phyloP scores from a whole-genome alignment of 2,888 invertebrate species.

The Argynnis bischoffii region DNA sequence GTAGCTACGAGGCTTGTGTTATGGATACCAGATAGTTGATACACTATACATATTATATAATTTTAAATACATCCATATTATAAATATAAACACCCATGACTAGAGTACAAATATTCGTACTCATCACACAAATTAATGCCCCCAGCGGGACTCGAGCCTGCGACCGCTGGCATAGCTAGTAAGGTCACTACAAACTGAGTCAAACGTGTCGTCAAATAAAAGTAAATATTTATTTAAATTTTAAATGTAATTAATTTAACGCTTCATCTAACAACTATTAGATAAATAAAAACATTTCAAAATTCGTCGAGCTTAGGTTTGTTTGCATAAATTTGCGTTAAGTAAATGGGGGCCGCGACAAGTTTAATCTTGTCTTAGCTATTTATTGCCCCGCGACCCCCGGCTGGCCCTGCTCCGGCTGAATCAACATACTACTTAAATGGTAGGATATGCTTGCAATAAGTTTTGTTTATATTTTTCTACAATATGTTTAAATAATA shows the following conservation, averaged over 20 bases:
- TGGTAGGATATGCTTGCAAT: background rate
- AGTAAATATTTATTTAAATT: constrained; percentile 2
- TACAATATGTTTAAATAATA: background rate
- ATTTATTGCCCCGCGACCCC: constrained; percentile 71
- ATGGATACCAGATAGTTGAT: too few relatives aligned
- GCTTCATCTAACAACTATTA: constrained; percentile 34
- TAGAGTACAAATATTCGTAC: too few relatives aligned
- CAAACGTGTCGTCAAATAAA: too few relatives aligned
- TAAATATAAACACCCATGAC: too few relatives aligned
- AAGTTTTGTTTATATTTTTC: too few relatives aligned
- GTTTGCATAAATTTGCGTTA: constrained; percentile 82
- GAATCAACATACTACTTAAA: background rate
- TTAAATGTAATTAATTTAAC: background rate
- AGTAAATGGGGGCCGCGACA: constrained; percentile 81
- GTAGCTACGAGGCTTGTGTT: too few relatives aligned
- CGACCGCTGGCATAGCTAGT: too few relatives aligned
- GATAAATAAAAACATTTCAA: constrained; percentile 68
- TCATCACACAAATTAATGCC: too few relatives aligned
- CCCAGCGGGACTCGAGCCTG: too few relatives aligned
- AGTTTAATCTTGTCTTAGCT: constrained; percentile 80
- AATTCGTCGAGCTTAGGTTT: constrained; percentile 65
- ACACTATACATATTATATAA: too few relatives aligned
- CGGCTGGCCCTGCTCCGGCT: background rate
- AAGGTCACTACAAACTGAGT: too few relatives aligned
- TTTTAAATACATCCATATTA: too few relatives aligned